These are phyloP conservation scores for Hemicordylus capensis DNA, from an alignment of 2,113 vertebrate species.

Conservation along the genomic window DNA sequence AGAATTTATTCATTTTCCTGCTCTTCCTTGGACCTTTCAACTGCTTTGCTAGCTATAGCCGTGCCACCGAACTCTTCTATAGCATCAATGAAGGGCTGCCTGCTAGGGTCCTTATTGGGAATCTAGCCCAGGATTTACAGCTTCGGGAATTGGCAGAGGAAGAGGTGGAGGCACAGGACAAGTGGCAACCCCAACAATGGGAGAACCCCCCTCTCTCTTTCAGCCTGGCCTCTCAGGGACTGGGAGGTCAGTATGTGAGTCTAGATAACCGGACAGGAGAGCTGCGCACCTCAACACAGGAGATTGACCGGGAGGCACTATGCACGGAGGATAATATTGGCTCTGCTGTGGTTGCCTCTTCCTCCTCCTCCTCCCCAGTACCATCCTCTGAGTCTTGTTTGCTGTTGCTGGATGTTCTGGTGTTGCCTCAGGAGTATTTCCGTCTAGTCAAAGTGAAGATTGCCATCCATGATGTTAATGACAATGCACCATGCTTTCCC, in stretches of 20 bases:
- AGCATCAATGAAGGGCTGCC: conserved; percentile 95
- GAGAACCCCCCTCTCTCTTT: conserved; percentile 84
- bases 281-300: conserved; percentile 85
- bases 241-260: conserved; percentile 86
- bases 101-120: conserved; percentile 88
- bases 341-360: conserved; percentile 24
- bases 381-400: conserved; percentile 78
- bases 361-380: conserved; percentile 55
- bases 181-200: rapidly evolving
- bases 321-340: conserved; percentile 75
- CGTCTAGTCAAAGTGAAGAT: conserved; percentile 95
- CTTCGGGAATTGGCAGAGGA: conserved; percentile 70
- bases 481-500: conserved; percentile 90
- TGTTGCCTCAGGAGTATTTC: conserved; percentile 95
- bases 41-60: conserved; percentile 91
- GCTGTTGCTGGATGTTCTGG: conserved; percentile 90
- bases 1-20: conserved; percentile 80
- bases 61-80: conserved; percentile 92
- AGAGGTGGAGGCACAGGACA: background rate
- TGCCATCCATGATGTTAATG: conserved; percentile 90
- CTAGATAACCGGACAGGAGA: conserved; percentile 90
- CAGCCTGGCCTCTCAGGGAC: conserved; percentile 85
- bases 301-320: conserved; percentile 91
- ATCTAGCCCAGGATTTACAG: conserved; percentile 87
- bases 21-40: conserved; percentile 86